phyloP scores from a whole-genome alignment of 2,888 invertebrate genomes.

The Noctua comes region DNA sequence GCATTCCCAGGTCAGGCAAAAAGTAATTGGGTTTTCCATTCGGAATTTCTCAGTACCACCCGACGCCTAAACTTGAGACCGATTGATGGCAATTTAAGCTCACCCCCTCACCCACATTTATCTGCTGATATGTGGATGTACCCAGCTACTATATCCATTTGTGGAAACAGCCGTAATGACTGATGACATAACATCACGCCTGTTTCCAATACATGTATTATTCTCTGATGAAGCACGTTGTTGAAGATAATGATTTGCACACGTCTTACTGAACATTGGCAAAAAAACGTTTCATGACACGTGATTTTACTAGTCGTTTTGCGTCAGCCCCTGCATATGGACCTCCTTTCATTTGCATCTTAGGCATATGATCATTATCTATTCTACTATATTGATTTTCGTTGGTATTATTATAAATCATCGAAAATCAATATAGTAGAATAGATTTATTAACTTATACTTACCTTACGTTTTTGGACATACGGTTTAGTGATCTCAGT shows the following conservation, averaged over 20 bases:
- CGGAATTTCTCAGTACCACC: background rate
- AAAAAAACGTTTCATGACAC: conserved; percentile 27
- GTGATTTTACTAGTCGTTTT: conserved; percentile 21
- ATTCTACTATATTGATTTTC: no score
- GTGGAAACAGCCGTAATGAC: background rate
- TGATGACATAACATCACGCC: background rate
- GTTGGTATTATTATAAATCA: background rate
- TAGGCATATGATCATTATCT: background rate
- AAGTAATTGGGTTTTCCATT: background rate
- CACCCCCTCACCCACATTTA: background rate
- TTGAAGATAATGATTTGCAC: conserved; percentile 50
- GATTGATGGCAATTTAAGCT: background rate
- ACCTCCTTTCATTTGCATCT: background rate
- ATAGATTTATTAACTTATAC: background rate
- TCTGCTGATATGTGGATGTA: background rate
- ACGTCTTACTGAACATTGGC: conserved; percentile 24
- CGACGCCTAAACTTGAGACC: background rate
- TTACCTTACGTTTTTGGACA: background rate
- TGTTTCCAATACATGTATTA: background rate
- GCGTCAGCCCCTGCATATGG: background rate
- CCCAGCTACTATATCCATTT: background rate
- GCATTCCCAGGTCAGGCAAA: background rate
- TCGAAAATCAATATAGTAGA: background rate
- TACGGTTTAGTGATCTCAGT: background rate
- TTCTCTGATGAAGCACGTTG: conserved; percentile 17